These are phyloP conservation scores for Octodonta nipae DNA, from an alignment of 2,888 invertebrate species.

Conservation along the genomic window DNA sequence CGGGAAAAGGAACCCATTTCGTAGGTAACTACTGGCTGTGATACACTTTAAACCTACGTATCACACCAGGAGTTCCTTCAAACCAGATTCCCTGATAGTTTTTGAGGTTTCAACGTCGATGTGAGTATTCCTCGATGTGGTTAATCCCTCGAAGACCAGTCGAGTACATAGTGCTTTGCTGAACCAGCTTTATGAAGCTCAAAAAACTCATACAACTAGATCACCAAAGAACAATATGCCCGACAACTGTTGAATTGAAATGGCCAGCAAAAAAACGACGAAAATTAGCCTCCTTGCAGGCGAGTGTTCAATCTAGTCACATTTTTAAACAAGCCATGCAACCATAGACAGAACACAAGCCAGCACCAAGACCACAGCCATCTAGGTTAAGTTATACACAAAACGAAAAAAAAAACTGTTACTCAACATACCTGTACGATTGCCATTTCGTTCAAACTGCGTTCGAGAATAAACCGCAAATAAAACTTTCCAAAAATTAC, in stretches of 20 bases:
- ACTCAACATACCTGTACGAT: too few species aligned
- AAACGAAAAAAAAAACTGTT: too few species aligned
- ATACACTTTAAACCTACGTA: slow-evolving; percentile 34
- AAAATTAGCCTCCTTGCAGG: slow-evolving; percentile 26
- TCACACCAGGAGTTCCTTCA: slow-evolving; percentile 39
- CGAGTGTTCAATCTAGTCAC: slow-evolving; percentile 38
- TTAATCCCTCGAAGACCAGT: slow-evolving; percentile 24
- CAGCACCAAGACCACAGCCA: too few species aligned
- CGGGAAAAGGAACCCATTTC: slow-evolving; percentile 29
- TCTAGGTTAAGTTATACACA: too few species aligned
- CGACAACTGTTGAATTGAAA: slow-evolving; percentile 19
- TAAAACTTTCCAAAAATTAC: too few species aligned
- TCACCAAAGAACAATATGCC: slow-evolving; percentile 38
- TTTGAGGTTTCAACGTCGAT: too few species aligned
- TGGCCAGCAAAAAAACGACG: slow-evolving; percentile 3
- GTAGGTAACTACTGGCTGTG: slow-evolving; percentile 40
- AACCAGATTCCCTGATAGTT: slow-evolving; percentile 34
- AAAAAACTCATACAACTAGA: slow-evolving; percentile 37
- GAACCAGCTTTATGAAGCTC: slow-evolving; percentile 37
- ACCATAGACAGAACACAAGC: slow-evolving; percentile 34
- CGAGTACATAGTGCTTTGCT: slow-evolving; percentile 37
- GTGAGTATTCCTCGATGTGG: too few species aligned
- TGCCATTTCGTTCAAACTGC: too few species aligned
- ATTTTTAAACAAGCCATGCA: slow-evolving; percentile 22
- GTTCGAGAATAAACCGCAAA: too few species aligned